Base-by-base conservation (phyloP, 2,113 vertebrate genomes). In the Catharus bicknelli region DNA sequence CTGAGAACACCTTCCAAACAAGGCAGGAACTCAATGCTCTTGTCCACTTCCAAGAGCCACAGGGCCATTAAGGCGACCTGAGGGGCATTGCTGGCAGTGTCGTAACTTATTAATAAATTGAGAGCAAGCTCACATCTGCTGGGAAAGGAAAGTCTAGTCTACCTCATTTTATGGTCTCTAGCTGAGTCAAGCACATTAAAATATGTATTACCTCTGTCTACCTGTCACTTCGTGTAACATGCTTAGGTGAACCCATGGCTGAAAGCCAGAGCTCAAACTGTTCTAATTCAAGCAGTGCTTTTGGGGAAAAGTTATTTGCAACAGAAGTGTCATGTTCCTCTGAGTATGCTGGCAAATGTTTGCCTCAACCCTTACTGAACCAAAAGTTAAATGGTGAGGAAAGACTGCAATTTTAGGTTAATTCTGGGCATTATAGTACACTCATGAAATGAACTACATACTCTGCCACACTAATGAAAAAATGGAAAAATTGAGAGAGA, bases 91-190 rank as follows among this genome's bases (percentile, higher is more conserved):
- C 75, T 76, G 83, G 63, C 75, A 77, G 54, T 30, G 50, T 70
- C 10, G 5, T 86, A 96, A 96, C 94, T 94, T 94, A 97, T 94
- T 93, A 97, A 94, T 94, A 96, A 95, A 95, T 25, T 67, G 54
- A 83, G 80, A 89, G 68, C 40, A 89, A 88, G 69, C 32, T 86
- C 57, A 55, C 83, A 87, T 88, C 77, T 90, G 94, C 86, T 93
- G 38, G 66, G 74, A 89, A 69, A 72, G 36, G 36, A 47, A 78
- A 77, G 55, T 62, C 89, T 91, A 70, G 87, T 16, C 86, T 80
- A 64, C 54, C 36, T 68, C 72, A 81, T 93, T 86, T 68, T 77
- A 68, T 42, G 61, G 85, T 88, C 77, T 91, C 90, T 58, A 67
- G 85, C 84, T 4, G 45, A 94, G 82, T 53, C 79, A 87, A 85